A percentile compares a stretch with the other conserved stretches of the same genome.
Conservation (phyloP, 2,888 invertebrate species). For the Orthosia gothica region DNA sequence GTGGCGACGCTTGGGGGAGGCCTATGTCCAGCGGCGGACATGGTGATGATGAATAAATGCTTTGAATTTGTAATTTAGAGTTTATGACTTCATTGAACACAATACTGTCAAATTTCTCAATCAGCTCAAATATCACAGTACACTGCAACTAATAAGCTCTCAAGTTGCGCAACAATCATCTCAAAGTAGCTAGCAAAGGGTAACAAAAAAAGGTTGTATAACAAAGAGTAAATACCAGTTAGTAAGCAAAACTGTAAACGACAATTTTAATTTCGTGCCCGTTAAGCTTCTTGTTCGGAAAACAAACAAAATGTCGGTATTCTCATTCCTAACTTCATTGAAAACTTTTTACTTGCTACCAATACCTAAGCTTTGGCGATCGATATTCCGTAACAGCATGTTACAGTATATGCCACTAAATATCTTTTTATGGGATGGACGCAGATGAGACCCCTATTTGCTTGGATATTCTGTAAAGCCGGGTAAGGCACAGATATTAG, state of each 20-base stretch:
- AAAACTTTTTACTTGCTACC: constrained; percentile 10
- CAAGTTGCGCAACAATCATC: background rate
- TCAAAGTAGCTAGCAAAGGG: background rate
- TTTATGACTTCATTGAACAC: background rate
- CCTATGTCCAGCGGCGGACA: too few species aligned
- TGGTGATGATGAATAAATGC: too few species aligned
- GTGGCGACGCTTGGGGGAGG: too few species aligned
- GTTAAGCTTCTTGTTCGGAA: background rate
- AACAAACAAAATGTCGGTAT: constrained; percentile 4
- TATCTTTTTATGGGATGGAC: constrained; percentile 34
- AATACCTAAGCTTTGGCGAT: constrained; percentile 1
- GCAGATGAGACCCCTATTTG: constrained; percentile 12
- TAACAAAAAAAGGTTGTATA: background rate
- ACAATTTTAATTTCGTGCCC: constrained; percentile 9
- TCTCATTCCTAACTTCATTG: constrained; percentile 11
- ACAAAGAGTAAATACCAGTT: background rate
- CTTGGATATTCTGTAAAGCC: constrained; percentile 12
- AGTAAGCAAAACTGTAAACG: constrained; percentile 11
- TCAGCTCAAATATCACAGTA: background rate
- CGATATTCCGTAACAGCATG: constrained; percentile 26
- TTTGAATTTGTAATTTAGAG: too few species aligned
- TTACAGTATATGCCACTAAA: constrained; percentile 32
- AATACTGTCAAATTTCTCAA: background rate
- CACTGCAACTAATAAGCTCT: background rate
- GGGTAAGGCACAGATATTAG: background rate